Base-by-base conservation (phyloP, 2,797 vertebrate genomes). In the Lagocephalus sceleratus region DNA sequence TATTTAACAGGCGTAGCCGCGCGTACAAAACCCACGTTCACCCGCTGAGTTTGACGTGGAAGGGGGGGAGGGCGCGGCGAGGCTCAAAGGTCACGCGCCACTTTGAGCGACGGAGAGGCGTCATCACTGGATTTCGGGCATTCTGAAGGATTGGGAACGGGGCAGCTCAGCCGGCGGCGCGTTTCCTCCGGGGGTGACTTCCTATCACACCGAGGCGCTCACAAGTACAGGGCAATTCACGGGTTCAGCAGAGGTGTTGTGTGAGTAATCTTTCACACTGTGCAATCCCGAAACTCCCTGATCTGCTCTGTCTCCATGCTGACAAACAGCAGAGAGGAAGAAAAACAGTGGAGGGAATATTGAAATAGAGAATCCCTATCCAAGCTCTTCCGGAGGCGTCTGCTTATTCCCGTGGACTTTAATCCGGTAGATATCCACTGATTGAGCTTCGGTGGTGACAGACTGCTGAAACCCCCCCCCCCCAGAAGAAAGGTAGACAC, bases 171-270 rank as follows among this genome's bases (percentile, higher is more conserved):
- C 52, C 39, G 40, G 45, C 49, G 3, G 19, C 3, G 20, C 38
- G n/a, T 49, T 35, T 35, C 14, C 32, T 35, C 11, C 32, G 32
- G 12, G 32, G 12, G 32, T 67, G 65, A 60, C 52, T 73, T 43
- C 57, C 58, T 60, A 58, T 73, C 70, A 63, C 48, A n/a, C 58
- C 68, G 70, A 53, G 63, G 68, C 72, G 72, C 70, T 76, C 63
- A 79, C 71, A 81, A 76, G 73, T 77, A 78, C 75, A 76, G 65
- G 67, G 62, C 69, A 71, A 67, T 35, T 84, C 67, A 1, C 73
- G 21, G 63, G 39, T 74, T 66, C 67, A 64, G 57, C 58, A 63
- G 63, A 74, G 60, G 59, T 71, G 73, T 68, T 20, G n/a, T 23
- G 48, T 75, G 73, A 84, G 63, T 78, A 71, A 68, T 68, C 49